Evolutionary conservation across 2,113 vertebrate genomes (phyloP).

Genomic region (Rhineura floridana): DNA sequence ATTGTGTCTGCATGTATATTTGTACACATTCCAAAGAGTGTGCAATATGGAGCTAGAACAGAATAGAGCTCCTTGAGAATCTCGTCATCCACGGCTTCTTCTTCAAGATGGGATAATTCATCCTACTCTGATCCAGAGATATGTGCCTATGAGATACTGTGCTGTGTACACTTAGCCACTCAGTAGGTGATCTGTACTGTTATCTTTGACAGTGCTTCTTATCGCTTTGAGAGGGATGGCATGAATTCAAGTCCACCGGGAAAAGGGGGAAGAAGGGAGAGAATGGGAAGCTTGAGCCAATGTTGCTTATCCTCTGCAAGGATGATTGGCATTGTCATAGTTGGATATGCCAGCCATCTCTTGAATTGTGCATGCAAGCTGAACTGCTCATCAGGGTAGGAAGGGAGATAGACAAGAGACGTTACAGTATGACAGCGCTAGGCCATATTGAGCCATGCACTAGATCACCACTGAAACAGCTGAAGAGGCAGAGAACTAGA

Average conservation of each 20-base stretch:
- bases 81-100: background rate
- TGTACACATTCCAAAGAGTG: background rate
- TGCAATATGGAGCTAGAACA: background rate
- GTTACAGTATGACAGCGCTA: too few species aligned
- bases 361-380: background rate
- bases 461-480: too few species aligned
- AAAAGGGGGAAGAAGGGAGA: background rate
- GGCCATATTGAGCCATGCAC: too few species aligned
- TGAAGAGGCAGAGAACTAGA: background rate
- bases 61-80: background rate
- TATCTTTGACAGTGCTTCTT: background rate
- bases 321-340: too few species aligned
- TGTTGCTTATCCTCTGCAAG: background rate
- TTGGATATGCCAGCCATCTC: too few species aligned
- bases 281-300: background rate
- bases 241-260: background rate
- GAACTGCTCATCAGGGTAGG: too few species aligned
- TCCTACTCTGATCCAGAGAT: background rate
- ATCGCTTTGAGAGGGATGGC: background rate
- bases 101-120: background rate
- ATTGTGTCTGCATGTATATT: background rate
- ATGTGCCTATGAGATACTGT: background rate
- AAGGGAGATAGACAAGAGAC: too few species aligned
- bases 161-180: background rate
- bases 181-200: background rate